These are phyloP conservation scores for Plutella xylostella DNA, from an alignment of 2,888 invertebrate species.

Conservation along the genomic window DNA sequence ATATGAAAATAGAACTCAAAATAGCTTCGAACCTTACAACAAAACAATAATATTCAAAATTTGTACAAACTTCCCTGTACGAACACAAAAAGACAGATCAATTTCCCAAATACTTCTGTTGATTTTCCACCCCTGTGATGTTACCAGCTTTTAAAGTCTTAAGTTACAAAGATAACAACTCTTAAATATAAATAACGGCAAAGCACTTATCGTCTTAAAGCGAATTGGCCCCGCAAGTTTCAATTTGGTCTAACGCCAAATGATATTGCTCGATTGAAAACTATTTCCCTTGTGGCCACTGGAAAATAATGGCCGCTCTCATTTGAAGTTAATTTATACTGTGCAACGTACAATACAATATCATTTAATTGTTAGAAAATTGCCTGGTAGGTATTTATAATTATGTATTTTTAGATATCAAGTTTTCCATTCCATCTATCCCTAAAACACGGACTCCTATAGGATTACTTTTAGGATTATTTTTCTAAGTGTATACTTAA, in stretches of 20 bases:
- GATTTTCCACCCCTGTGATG: too few relatives aligned
- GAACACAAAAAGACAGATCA: too few relatives aligned
- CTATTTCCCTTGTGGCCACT: constrained; percentile 18
- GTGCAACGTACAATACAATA: background rate
- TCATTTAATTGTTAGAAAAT: background rate
- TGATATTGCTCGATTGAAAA: constrained; percentile 28
- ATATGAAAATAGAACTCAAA: too few relatives aligned
- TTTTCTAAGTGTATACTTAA: too few relatives aligned
- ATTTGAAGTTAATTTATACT: constrained; percentile 7
- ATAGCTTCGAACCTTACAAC: too few relatives aligned
- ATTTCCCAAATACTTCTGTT: too few relatives aligned
- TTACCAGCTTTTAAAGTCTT: background rate
- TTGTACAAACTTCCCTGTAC: too few relatives aligned
- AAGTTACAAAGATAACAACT: background rate
- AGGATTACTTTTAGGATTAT: background rate
- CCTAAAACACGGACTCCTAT: background rate
- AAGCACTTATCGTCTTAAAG: constrained; percentile 21
- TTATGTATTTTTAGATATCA: background rate
- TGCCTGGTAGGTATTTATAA: background rate
- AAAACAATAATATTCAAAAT: too few relatives aligned
- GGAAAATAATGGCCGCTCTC: constrained; percentile 8
- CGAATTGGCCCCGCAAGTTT: constrained; percentile 20
- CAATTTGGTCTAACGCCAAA: constrained; percentile 35
- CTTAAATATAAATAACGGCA: constrained; percentile 9
- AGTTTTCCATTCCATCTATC: background rate